A percentile compares a stretch with the other conserved stretches of the same genome.
Evolutionary conservation across 2,888 invertebrate species (phyloP).

Genomic region (Trichopria drosophilae): DNA sequence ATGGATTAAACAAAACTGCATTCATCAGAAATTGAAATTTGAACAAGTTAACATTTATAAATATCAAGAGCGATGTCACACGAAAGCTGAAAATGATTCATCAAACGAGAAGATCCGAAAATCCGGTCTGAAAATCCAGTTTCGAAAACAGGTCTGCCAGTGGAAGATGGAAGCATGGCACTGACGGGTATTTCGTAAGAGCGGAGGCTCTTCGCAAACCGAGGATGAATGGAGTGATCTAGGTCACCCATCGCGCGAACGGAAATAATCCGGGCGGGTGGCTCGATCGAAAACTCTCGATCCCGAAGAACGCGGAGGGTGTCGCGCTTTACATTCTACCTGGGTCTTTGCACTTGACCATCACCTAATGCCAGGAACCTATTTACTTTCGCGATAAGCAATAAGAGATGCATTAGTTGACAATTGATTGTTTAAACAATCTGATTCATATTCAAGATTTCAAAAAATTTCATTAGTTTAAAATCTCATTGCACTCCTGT

Average conservation of each 20-base stretch:
- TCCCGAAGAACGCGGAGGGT: conserved; percentile 33
- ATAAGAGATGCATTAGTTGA: background rate
- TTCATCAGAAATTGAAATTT: no score
- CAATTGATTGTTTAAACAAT: background rate
- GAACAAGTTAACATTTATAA: no score
- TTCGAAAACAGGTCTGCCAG: no score
- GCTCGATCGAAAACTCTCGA: conserved; percentile 16
- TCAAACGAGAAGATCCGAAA: no score
- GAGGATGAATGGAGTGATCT: conserved; percentile 43
- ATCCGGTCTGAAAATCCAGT: no score
- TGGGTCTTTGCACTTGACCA: conserved; percentile 54
- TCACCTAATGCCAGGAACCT: conserved; percentile 48
- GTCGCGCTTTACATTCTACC: conserved; percentile 44
- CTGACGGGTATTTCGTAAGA: no score
- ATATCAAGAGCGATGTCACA: no score
- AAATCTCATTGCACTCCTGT: no score
- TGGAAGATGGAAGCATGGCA: no score
- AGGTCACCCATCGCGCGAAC: conserved; percentile 33
- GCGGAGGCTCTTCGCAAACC: conserved; percentile 31
- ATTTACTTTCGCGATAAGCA: conserved; percentile 29
- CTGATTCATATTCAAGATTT: background rate
- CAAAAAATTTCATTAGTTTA: no score
- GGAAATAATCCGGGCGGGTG: conserved; percentile 25
- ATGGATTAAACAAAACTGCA: no score
- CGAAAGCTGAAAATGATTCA: no score